Percentiles rank a stretch among this genome's conserved stretches.
These are phyloP conservation scores for Orchesellides sinensis DNA, from an alignment of 2,888 invertebrate species.

Conservation along the genomic window DNA sequence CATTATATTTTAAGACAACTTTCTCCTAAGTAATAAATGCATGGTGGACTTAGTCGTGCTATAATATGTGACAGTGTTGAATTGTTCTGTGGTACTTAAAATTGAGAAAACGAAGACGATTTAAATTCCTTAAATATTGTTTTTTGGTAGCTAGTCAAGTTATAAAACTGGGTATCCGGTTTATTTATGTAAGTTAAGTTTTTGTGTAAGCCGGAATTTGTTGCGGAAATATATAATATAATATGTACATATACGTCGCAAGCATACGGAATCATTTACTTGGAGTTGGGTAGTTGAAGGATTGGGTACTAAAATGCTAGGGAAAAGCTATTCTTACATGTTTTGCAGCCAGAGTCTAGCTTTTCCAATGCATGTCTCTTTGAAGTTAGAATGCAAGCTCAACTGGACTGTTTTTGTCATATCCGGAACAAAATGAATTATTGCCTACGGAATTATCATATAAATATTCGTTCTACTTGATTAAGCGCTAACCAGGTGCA, in stretches of 20 bases:
- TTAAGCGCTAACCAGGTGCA: too few species aligned
- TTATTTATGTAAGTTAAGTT: background rate
- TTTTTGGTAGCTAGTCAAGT: constrained; percentile 1
- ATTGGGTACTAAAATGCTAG: background rate
- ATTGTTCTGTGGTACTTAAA: background rate
- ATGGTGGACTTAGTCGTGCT: background rate
- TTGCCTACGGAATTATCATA: too few species aligned
- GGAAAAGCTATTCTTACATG: constrained; percentile 22
- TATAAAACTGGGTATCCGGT: too few species aligned
- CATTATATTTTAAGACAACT: constrained; percentile 42
- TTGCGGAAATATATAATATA: background rate
- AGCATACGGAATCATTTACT: background rate
- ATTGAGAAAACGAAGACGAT: background rate
- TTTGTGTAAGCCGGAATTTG: background rate
- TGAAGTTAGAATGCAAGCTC: constrained; percentile 30
- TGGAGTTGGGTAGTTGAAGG: background rate
- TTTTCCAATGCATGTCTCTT: constrained; percentile 6
- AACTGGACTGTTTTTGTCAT: constrained; percentile 48
- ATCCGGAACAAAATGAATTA: constrained; percentile 19
- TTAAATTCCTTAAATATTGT: constrained; percentile 23
- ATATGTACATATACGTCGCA: background rate
- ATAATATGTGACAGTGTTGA: background rate
- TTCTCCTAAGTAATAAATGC: background rate
- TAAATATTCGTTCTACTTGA: too few species aligned
- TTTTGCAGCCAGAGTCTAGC: constrained; percentile 28